These are phyloP conservation scores for Rhinatrema bivittatum DNA, from an alignment of 2,797 vertebrate genomes.

Conservation along the genomic window DNA sequence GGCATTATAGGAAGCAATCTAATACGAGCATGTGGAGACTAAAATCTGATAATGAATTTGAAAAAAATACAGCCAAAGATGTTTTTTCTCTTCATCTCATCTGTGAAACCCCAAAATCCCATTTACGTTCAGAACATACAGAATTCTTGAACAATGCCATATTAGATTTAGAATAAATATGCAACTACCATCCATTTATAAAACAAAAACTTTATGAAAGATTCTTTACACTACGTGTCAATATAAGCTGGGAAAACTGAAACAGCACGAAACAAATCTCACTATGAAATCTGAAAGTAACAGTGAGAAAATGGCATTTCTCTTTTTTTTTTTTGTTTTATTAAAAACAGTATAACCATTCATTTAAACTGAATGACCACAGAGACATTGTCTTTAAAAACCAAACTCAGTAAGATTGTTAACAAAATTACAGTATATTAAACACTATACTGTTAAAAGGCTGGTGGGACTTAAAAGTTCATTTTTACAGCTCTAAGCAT, in stretches of 20 bases:
- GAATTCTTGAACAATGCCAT: no score
- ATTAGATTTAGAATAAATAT: conserved; percentile 36
- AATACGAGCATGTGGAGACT: conserved; percentile 67
- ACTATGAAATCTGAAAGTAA: conserved; percentile 52
- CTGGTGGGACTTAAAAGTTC: conserved; percentile 66
- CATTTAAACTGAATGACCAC: conserved; percentile 84
- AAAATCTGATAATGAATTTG: conserved; percentile 35
- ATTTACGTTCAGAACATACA: no score
- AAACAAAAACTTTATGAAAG: conserved; percentile 40
- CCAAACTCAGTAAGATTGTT: conserved; percentile 61
- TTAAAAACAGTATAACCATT: conserved; percentile 75
- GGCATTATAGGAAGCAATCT: conserved; percentile 89
- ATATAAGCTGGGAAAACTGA: conserved; percentile 30
- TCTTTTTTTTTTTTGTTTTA: conserved; percentile 72
- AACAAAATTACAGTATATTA: conserved; percentile 73
- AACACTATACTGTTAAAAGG: conserved; percentile 72
- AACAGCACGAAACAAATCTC: conserved; percentile 49
- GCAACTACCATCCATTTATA: conserved; percentile 29
- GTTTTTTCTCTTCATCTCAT: conserved; percentile 47
- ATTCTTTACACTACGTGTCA: conserved; percentile 36
- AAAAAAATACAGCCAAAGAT: conserved; percentile 20
- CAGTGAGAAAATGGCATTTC: conserved; percentile 65
- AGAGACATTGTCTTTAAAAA: conserved; percentile 86
- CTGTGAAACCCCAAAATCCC: no score
- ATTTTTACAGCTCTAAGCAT: conserved; percentile 61